These are phyloP conservation scores for Berghia stephanieae DNA, from an alignment of 1,140 invertebrate genomes.

Conservation along the genomic window DNA sequence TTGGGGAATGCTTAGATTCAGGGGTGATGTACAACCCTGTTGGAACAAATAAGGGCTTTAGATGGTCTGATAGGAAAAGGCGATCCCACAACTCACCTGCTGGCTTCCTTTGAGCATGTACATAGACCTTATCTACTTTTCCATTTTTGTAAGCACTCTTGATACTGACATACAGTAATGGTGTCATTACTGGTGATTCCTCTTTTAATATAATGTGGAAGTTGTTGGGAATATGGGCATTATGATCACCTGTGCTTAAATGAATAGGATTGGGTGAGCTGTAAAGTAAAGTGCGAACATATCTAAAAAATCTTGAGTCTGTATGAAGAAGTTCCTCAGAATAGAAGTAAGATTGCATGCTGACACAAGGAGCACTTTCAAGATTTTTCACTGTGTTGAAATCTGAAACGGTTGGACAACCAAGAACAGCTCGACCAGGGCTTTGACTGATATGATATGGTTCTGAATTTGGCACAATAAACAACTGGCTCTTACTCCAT, in stretches of 20 bases:
- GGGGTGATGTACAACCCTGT: background rate
- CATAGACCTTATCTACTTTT: conserved; percentile 18
- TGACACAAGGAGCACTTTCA: conserved; percentile 8
- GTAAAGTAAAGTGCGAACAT: conserved; percentile 10
- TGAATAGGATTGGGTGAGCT: background rate
- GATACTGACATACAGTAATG: conserved; percentile 17
- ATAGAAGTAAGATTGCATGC: conserved; percentile 1
- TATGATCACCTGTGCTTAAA: too few relatives aligned
- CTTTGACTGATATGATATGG: conserved; percentile 17
- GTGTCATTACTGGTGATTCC: conserved; percentile 6
- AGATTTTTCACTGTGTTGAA: background rate
- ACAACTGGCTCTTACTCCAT: conserved; percentile 9
- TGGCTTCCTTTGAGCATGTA: conserved; percentile 6
- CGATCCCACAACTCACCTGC: conserved; percentile 4
- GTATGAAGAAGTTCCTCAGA: background rate
- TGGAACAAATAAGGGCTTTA: conserved; percentile 9
- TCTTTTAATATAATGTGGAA: conserved; percentile 26
- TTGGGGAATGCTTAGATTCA: background rate
- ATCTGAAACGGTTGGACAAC: background rate
- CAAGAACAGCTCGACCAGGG: conserved; percentile 6
- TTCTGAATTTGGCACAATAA: conserved; percentile 10
- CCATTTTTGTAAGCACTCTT: conserved; percentile 27
- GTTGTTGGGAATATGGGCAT: conserved; percentile 20
- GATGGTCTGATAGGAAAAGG: background rate
- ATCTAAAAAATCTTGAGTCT: conserved; percentile 14